phyloP scores from a whole-genome alignment of 1,140 invertebrate species.

The Scaptomyza graminum region DNA sequence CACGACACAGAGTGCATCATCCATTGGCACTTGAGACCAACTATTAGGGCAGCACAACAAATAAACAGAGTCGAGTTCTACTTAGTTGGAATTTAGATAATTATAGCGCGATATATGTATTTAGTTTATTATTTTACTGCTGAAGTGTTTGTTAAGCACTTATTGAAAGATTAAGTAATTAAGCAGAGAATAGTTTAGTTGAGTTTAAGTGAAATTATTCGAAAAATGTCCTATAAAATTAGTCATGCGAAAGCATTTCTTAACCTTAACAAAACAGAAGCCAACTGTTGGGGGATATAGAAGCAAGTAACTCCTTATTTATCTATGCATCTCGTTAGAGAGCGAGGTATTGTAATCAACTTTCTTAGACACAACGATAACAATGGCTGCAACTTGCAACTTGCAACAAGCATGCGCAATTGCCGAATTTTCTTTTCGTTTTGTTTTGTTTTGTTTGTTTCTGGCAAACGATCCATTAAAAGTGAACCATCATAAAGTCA shows the following conservation, averaged over 20 bases:
- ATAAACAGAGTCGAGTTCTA: slow-evolving; percentile 37
- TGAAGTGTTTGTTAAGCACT: too few species aligned
- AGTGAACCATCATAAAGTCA: slow-evolving; percentile 36
- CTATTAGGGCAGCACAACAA: slow-evolving; percentile 30
- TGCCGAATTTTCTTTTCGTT: slow-evolving; percentile 43
- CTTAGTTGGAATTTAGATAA: slow-evolving; percentile 31
- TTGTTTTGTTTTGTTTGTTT: slow-evolving; percentile 23
- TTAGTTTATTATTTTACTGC: neutral
- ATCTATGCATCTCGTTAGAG: slow-evolving; percentile 27
- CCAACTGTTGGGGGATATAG: neutral
- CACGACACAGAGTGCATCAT: slow-evolving; percentile 50
- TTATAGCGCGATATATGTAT: slow-evolving; percentile 18
- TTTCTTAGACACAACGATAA: slow-evolving; percentile 22
- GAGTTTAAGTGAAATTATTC: too few species aligned
- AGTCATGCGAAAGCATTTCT: slow-evolving; percentile 6
- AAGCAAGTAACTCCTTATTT: slow-evolving; percentile 26
- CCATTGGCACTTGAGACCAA: slow-evolving; percentile 49
- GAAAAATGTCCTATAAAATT: neutral
- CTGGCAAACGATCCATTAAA: slow-evolving; percentile 29
- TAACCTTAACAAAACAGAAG: neutral
- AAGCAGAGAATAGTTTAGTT: too few species aligned
- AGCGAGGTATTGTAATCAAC: slow-evolving; percentile 14
- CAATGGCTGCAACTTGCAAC: slow-evolving; percentile 26
- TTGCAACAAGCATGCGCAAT: neutral
- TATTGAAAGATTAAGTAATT: too few species aligned